Evolutionary conservation across 2,113 vertebrate genomes (phyloP), one percentile per base, ranked within the genome.

Genomic region (Nerophis ophidion): DNA sequence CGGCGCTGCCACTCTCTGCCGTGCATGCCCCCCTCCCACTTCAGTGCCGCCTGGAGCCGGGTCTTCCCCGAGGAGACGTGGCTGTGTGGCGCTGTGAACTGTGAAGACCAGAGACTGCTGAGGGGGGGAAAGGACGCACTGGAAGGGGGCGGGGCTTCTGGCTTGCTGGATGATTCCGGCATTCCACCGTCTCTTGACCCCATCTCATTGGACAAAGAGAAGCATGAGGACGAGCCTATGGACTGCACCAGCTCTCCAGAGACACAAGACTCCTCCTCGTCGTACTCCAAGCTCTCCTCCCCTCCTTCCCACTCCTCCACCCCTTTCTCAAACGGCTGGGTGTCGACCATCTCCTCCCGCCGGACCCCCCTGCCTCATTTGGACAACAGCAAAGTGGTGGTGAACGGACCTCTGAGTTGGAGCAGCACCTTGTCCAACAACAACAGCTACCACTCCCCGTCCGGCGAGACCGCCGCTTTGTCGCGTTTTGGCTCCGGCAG

Each of bases 1-100:
- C 83, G 92, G 46, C 91, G 92, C 74, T 96, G 96, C 85, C 90
- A 86, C 63, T 99, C 95, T 0, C 88, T 98, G 19, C 95, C 95
- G 0, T 77, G 92, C 35, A 95, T 95, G 16, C 94, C 93, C 0
- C 91, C 94, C 26, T 86, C 93, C 1, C 76, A 90, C 60, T 65
- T 85, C 64, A 80, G 59, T 0, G 60, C 65, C 0, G 61, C 75
- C 35, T 63, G 76, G 13, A 57, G 63, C 80, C 63, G 40, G 0
- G 34, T 49, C 59, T 77, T 79, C 5, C 61, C 65, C 0, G 61
- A 78, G 33, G 81, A 72, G 55, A 70, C 62, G 19, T 50, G 60
- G 1, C 6, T 10, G 0, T 55, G 36, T 0, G 66, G 61, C 42
- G 1, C 9, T 4, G 57, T 13, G 5, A 38, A 56, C 0, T 47